Evolutionary conservation across 2,113 vertebrate genomes (phyloP).

Genomic region (Callospermophilus lateralis): DNA sequence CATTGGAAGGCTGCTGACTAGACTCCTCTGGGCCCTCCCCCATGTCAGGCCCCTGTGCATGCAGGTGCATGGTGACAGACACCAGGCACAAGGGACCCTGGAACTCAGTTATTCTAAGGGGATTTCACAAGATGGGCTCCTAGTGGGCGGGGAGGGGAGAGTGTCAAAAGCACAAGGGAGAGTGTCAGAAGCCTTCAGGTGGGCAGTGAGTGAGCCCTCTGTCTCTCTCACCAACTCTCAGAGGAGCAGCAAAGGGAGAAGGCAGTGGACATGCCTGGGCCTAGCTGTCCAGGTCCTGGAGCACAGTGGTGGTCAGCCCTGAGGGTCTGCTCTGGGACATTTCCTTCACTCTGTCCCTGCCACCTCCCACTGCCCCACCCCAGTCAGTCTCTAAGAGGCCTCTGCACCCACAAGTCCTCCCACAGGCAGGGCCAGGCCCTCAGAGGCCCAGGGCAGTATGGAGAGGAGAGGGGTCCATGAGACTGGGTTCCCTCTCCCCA

Average conservation of each 20-base stretch:
- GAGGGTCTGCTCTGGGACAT: neutral
- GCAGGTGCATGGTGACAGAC: neutral
- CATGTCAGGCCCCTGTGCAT: fast-evolving
- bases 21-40: neutral
- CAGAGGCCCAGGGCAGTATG: no score
- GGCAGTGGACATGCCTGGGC: fast-evolving
- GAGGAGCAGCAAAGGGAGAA: neutral
- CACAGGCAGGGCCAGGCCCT: neutral
- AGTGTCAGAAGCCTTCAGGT: fast-evolving
- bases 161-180: fast-evolving
- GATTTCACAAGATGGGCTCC: neutral
- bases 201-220: neutral
- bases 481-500: no score
- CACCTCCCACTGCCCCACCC: neutral
- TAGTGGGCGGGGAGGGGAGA: fast-evolving
- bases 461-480: neutral
- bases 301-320: neutral
- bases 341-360: neutral
- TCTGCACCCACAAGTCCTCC: neutral
- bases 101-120: neutral
- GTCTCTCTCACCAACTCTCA: no score
- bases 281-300: neutral
- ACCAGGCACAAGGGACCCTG: neutral
- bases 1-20: fast-evolving
- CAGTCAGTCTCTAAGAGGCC: no score